Conservation (phyloP, 2,113 vertebrate species). For the Gopherus flavomarginatus region DNA sequence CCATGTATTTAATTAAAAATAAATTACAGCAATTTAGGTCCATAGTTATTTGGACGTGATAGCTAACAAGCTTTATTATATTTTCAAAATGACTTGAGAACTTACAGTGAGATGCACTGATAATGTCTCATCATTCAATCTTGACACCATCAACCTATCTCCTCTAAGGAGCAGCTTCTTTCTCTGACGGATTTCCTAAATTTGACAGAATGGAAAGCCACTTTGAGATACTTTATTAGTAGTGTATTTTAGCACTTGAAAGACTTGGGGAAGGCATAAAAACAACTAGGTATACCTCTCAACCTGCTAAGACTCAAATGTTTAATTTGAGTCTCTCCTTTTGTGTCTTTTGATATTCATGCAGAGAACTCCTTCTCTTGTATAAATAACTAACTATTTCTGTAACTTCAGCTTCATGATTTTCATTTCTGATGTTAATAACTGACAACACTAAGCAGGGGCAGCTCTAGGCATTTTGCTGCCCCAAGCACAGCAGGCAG, state of each 20-base stretch:
- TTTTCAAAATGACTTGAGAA: background rate
- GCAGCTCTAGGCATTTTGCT: too few species aligned
- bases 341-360: too few species aligned
- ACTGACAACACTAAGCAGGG: background rate
- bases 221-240: background rate
- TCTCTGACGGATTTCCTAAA: background rate
- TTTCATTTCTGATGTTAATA: background rate
- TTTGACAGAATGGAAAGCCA: background rate
- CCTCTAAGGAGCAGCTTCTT: background rate
- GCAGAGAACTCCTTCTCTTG: background rate
- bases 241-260: background rate
- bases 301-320: background rate
- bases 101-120: background rate
- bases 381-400: background rate
- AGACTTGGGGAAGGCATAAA: background rate
- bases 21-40: conserved; percentile 30
- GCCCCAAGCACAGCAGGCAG: too few species aligned
- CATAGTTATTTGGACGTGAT: conserved; percentile 36
- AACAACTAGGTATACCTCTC: background rate
- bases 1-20: conserved; percentile 51
- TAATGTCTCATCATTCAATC: background rate
- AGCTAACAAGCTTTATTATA: background rate
- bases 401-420: background rate
- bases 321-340: too few species aligned
- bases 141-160: background rate